These are phyloP conservation scores for Clavelina lepadiformis DNA, from an alignment of 23 tunicate species.

Conservation along the genomic window DNA sequence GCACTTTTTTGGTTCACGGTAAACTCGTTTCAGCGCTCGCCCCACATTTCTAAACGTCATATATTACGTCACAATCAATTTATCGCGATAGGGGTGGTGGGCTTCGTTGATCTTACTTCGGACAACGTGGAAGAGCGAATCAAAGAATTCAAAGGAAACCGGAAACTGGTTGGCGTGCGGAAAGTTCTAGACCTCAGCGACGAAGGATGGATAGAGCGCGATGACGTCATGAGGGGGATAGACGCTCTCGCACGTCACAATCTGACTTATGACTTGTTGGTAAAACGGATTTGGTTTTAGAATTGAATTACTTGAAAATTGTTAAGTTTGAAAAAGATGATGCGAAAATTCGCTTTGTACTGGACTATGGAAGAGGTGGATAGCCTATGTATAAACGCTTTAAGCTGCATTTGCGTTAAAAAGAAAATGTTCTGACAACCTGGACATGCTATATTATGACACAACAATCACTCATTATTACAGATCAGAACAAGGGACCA, in stretches of 20 bases:
- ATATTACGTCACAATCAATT: too few species aligned
- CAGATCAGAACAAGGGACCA: slow-evolving; percentile 51
- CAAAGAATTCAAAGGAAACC: slow-evolving; percentile 27
- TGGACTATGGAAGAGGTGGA: too few species aligned
- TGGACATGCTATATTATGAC: too few species aligned
- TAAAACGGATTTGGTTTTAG: not conserved
- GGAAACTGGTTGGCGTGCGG: slow-evolving; percentile 73
- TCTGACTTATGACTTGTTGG: slow-evolving; percentile 70
- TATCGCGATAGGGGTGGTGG: slow-evolving; percentile 79
- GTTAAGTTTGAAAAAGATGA: too few species aligned
- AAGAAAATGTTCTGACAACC: too few species aligned
- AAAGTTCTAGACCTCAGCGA: slow-evolving; percentile 40
- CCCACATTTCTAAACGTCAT: too few species aligned
- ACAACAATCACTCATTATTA: too few species aligned
- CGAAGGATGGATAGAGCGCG: slow-evolving; percentile 59
- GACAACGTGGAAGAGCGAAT: slow-evolving; percentile 28
- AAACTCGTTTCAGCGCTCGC: too few species aligned
- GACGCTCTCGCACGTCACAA: slow-evolving; percentile 34
- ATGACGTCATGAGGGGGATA: slow-evolving; percentile 59
- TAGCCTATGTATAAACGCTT: too few species aligned
- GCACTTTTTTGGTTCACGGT: too few species aligned
- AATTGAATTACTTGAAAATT: not conserved
- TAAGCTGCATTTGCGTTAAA: too few species aligned
- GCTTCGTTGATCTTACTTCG: slow-evolving; percentile 60
- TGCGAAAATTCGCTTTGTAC: too few species aligned